Base-by-base conservation (phyloP, 2,113 vertebrate species). In the Atractosteus spatula region DNA sequence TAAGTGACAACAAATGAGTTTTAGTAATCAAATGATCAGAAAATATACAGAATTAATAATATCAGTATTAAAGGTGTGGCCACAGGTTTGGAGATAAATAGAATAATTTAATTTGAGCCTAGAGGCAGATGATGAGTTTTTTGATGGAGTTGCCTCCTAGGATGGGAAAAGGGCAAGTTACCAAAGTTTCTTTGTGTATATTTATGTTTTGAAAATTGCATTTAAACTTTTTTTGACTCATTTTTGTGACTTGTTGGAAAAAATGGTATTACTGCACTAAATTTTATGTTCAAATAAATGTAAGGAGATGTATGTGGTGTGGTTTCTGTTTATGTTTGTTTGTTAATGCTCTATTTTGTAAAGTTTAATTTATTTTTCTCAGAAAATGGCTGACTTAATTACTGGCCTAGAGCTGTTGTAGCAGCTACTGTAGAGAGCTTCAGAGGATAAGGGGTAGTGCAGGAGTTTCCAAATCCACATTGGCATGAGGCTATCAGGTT, bases 131-230 rank as follows among this genome's bases (percentile, higher is more conserved):
- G 47, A 59, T 59, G 3, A n/a, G 29, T 29, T 12, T 68, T 74
- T 51, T 55, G 62, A 55, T 78, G 77, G 79, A 77, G 76, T 83
- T 87, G 89, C 85, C 81, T 86, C 79, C 78, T 80, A 82, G 87
- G 85, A 86, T 83, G 88, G 88, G 90, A 86, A 83, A 86, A 91
- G 82, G 91, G 88, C 80, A 90, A 90, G 79, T 86, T 87, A 88
- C 65, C 65, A 71, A 80, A 55, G 70, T 59, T 75, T 74, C 76
- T 79, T 62, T 41, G 67, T 68, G 45, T 75, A 76, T 12, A 72
- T 8, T 71, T 76, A 68, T 77, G 71, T 29, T 12, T 59, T 12
- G 11, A 11, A 14, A 14, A 11, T 59, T 13, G 7, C 13, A 14
- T 59, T 59, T 59, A 11, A n/a, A 14, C n/a, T 59, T 59, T 59